Evolutionary conservation across 2,888 invertebrate species (phyloP), one percentile per base, ranked within the genome.

Genomic region (Tetropium fuscum): DNA sequence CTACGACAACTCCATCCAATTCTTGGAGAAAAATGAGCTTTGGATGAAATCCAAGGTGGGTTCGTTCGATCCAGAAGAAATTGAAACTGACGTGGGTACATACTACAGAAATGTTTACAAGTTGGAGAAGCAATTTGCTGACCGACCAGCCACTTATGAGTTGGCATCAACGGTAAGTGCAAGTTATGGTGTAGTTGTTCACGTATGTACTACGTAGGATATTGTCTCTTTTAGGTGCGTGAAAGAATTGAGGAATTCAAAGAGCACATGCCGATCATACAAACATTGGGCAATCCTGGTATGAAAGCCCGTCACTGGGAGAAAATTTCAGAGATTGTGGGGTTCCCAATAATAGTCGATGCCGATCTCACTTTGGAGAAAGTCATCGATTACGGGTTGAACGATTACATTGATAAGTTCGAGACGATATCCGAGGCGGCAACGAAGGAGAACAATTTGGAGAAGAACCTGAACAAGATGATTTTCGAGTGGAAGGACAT

Each of bases 251-350:
- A 97, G 72, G 90, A 89, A 2, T 97, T 98, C 81, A 92, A 92
- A 67, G 87, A 88, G n/a, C 87, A 93, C 72, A 84, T 97, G 88
- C 95, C 97, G 0, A 90, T 97, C n/a, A 91, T 98, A 30, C 89
- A 91, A 78, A 97, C 96, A 0, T 83, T 98, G 13, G 97, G 97
- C 40, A 98, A 98, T 84, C 97, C 97, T 0, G 97, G 96, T 49
- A 89, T 98, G 89, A 94, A 94, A 76, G 87, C 84, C 1, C 87
- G 95, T 0, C 97, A 97, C 80, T 97, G 97, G 97, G 95, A 95
- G 75, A 91, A 91, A 82, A 90, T 98, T 3, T 96, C 97, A 0
- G 97, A 97, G 75, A 93, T 97, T 60, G 93, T 97, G 68, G 97
- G 97, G 0, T 96, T 95, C 80, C 94, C 95, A 0, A 92, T 98